Evolutionary conservation across 2,113 vertebrate species (phyloP).

Genomic region (Asarcornis scutulata): DNA sequence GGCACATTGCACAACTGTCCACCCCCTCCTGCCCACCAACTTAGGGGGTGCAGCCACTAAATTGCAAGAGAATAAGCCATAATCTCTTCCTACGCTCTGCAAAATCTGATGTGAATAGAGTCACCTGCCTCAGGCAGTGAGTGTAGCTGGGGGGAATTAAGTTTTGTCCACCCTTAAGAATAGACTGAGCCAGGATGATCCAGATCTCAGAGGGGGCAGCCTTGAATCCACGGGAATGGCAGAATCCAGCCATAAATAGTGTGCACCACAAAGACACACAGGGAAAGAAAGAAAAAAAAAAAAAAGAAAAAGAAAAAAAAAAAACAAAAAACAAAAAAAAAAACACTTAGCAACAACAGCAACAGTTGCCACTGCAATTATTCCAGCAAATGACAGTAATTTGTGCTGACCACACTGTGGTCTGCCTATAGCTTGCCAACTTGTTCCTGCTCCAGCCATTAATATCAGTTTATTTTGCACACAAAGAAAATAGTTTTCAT

Average conservation of each 20-base stretch:
- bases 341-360: slow-evolving; percentile 38
- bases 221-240: not conserved
- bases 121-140: not conserved
- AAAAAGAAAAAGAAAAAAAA: not conserved
- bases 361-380: slow-evolving; percentile 62
- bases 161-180: not conserved
- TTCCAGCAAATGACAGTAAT: slow-evolving; percentile 52
- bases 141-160: not conserved
- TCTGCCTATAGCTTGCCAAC: slow-evolving; percentile 40
- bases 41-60: not conserved
- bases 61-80: not conserved
- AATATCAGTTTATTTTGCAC: slow-evolving; percentile 47
- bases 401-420: slow-evolving; percentile 42
- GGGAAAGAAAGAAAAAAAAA: not conserved
- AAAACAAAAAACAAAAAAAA: fast-evolving
- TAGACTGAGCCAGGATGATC: not conserved
- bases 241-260: slow-evolving; percentile 28
- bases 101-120: not conserved
- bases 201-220: not conserved
- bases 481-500: slow-evolving; percentile 41
- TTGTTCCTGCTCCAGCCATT: slow-evolving; percentile 42
- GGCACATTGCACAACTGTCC: not conserved
- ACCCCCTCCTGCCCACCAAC: fast-evolving
- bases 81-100: not conserved
- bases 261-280: not conserved